Base-by-base conservation (phyloP, 2,888 invertebrate genomes). In the Leptura quadrifasciata region DNA sequence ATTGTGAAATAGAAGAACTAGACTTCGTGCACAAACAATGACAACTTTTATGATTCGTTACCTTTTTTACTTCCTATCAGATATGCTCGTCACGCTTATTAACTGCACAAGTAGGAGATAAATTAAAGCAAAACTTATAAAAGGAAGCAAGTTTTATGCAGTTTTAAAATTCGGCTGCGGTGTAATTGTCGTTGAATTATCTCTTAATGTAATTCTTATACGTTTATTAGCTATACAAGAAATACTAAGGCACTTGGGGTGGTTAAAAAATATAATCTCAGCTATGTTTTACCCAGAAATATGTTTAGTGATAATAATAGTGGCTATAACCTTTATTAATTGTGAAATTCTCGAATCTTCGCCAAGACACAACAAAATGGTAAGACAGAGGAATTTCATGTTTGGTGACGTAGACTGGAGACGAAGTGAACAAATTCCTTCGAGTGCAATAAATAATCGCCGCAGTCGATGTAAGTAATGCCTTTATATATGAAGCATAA, bases 41-140 rank as follows among this genome's bases (percentile, higher is more conserved):
- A 58, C 57, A 35, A 39, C 21, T 69, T 69, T 69, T 55, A 55
- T 15, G 69, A 69, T 52, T 69, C 69, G 69, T 69, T 69, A 69
- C 57, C 58, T 39, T 15, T 35, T 55, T 58, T 39, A 57, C 69
- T 69, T 69, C 69, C 57, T 58, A 58, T 6, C 15, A 27, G 31
- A 69, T 20, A 12, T 57, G 58, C 27, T 39, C 39, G 39, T 58
- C 69, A 12, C 69, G 57, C 69, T 69, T 69, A 58, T 58, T 69
- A 69, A 35, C 58, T 20, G 10, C 58, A 55, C 18, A 69, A 58
- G 57, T 58, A 69, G 65, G 65, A 65, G 24, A 20, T 27, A 69
- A 57, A 18, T 21, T 27, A 20, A 60, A 21, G 17, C 24, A 60
- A 60, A 70, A 60, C n/a, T 70, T 70, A 60, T 70, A 60, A 70